A percentile compares a stretch with the other conserved stretches of the same genome.
These are phyloP conservation scores for Sphaerodactylus townsendi DNA, from an alignment of 2,113 vertebrate species.

Conservation along the genomic window DNA sequence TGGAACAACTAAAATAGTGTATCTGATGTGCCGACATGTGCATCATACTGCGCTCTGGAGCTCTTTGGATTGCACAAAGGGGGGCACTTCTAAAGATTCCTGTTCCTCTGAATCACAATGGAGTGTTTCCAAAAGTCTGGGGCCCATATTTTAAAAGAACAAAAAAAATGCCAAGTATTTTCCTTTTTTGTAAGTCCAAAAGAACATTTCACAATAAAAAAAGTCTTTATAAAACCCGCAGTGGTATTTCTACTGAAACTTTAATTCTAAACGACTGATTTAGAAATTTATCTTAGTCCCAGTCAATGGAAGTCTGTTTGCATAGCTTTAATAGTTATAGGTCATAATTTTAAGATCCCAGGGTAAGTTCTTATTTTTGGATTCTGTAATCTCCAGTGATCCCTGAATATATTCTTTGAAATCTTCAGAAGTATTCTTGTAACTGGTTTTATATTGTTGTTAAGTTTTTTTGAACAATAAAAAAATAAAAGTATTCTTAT, in stretches of 20 bases:
- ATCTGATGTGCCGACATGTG: conserved; percentile 47
- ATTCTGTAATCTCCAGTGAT: neutral
- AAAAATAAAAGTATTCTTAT: too few relatives aligned
- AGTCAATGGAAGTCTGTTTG: neutral
- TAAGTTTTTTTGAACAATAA: too few relatives aligned
- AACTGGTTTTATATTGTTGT: too few relatives aligned
- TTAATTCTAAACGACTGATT: conserved; percentile 41
- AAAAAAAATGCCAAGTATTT: conserved; percentile 39
- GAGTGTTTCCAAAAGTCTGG: conserved; percentile 67
- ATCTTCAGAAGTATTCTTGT: neutral
- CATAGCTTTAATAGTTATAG: conserved; percentile 3
- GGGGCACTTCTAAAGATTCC: conserved; percentile 28
- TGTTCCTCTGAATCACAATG: conserved; percentile 59
- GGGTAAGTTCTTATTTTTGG: neutral
- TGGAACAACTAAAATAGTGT: conserved; percentile 51
- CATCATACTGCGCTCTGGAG: conserved; percentile 26
- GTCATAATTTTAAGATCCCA: conserved; percentile 12
- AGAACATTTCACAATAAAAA: conserved; percentile 64
- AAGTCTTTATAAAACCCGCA: conserved; percentile 16
- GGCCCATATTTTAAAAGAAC: conserved; percentile 34
- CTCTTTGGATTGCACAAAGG: conserved; percentile 47
- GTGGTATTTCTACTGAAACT: conserved; percentile 39
- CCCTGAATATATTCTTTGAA: neutral
- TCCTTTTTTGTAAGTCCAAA: conserved; percentile 53
- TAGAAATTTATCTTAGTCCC: conserved; percentile 17